Conservation (phyloP, 2,888 invertebrate genomes). For the Tipula helvola region DNA sequence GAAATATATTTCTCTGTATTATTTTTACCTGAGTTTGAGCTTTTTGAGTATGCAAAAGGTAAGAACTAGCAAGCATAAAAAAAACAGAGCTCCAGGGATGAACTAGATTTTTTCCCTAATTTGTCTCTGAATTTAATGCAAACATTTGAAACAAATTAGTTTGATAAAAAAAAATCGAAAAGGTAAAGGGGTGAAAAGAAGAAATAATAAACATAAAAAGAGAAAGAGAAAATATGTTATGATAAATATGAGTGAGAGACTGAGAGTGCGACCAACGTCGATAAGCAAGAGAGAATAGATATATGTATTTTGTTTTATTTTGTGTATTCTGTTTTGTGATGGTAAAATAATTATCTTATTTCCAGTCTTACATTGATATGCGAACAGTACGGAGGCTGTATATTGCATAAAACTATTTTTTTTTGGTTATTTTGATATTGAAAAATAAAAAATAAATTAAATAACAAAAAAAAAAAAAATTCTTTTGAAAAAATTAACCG, state of each 20-base stretch:
- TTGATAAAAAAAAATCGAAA: background rate
- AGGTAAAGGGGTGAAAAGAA: background rate
- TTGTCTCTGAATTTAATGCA: background rate
- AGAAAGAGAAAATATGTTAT: background rate
- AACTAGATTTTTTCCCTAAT: background rate
- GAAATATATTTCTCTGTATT: background rate
- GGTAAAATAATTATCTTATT: background rate
- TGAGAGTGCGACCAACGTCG: background rate
- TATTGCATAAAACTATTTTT: background rate
- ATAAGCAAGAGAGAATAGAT: background rate
- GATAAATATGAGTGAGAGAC: background rate
- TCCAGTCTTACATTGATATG: background rate
- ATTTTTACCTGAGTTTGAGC: background rate
- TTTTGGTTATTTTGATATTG: background rate
- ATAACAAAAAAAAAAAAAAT: background rate
- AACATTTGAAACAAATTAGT: background rate
- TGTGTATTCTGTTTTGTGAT: background rate
- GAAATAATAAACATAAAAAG: background rate
- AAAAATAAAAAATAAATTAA: background rate
- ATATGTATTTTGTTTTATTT: background rate
- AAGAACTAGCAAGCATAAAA: background rate
- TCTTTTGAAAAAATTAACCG: background rate
- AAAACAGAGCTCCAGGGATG: background rate
- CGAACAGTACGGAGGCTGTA: background rate
- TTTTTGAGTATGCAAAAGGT: background rate